Evolutionary conservation across 2,888 invertebrate species (phyloP), one percentile per base, ranked within the genome.

Genomic region (Copidosoma aretas): DNA sequence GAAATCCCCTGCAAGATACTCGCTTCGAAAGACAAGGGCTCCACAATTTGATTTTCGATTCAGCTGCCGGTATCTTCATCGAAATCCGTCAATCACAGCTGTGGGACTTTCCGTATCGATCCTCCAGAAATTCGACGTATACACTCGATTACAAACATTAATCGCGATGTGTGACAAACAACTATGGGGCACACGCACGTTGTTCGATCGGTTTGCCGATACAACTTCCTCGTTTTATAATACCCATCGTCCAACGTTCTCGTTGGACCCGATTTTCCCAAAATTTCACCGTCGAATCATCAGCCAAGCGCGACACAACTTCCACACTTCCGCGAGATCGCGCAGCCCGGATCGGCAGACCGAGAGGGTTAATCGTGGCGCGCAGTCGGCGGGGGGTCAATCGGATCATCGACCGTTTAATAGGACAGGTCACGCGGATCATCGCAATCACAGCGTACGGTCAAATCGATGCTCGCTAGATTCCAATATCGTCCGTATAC

Each of bases 391-490:
- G n/a, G n/a, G 32, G 32, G 8, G 8, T 32, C 3, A 32, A 32
- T 32, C 8, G 32, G 32, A 32, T 32, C 8, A 32, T 32, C 32
- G 32, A 32, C 4, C 52, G 64, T 24, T 64, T 32, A 51, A 62
- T 15, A 10, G 14, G 60, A 64, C 59, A 71, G 67, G 64, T 69
- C 64, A 51, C 43, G 66, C 39, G 64, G 62, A 69, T 60, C 68
- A 70, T 70, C 72, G 70, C 70, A 70, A 70, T 72, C 72, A 70
- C 72, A 70, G 70, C 64, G 65, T 66, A 58, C 68, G 66, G 65
- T 70, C 60, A 68, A 59, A 68, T 70, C 65, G 68, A 67, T 60
- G 58, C 67, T 72, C 71, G 65, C 71, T 62, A 72, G 64, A 39
- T 68, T 71, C 71, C 68, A 71, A 65, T 68, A 32, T 8, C 32